Base-by-base conservation (phyloP, 2,888 invertebrate species). In the Drosophila meridiana region DNA sequence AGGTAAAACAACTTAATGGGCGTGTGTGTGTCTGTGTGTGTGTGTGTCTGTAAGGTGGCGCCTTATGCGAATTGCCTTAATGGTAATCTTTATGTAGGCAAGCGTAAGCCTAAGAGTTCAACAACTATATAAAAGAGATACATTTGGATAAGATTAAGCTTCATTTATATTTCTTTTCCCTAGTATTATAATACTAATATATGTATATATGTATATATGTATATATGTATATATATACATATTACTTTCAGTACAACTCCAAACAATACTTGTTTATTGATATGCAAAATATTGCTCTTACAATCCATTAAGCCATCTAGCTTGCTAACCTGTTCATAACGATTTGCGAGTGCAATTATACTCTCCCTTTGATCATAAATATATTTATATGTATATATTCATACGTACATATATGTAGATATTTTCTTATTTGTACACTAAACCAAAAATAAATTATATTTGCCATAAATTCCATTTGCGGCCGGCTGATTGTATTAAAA, bases 391-490 rank as follows among this genome's bases (percentile, higher is more conserved):
- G 26, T 26, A 4, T n/a, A 42, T 45, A 26, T 26, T 4, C 11
- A n/a, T 6, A 7, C n/a, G 26, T 2, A 20, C 11, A 26, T 20
- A 45, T 4, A 2, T 13, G 20, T 9, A 28, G 4, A 47, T 47
- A 11, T 58, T 66, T 53, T 38, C 59, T 59, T 42, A 43, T 59
- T 76, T 68, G 50, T 45, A 9, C 61, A 57, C 48, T 36, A 56
- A 67, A n/a, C 63, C 34, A 57, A 61, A 58, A 53, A 70, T 69
- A 59, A 65, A 69, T 50, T 43, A 57, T 57, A 57, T 67, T 45
- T 45, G 56, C 59, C 57, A 67, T 80, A 76, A 81, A 83, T 72
- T 81, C 71, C 81, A 69, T 66, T 74, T 74, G 80, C 58, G 64
- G 72, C 40, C 53, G 48, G 77, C 66, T 76, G 86, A 87, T 74